Base-by-base conservation (phyloP, 2,113 vertebrate species). In the Melanostigma gelatinosum region DNA sequence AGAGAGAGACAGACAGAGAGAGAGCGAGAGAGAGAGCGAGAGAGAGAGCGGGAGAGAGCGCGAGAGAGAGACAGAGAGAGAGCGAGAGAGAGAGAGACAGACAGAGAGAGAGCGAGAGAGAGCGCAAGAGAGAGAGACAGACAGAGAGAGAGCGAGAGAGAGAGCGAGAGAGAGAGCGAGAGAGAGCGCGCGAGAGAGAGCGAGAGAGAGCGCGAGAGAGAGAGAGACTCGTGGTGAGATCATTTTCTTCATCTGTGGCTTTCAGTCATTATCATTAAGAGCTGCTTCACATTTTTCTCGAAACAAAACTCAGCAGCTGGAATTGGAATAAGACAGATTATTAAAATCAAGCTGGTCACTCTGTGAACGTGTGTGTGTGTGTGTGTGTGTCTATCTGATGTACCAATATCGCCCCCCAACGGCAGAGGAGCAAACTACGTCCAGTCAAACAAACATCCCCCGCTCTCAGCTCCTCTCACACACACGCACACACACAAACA, bases 351-450 rank as follows among this genome's bases (percentile, higher is more conserved):
- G 68, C n/a, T 10, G 34, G 34, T 34, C 34, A 5, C 34, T 34
- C 34, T 34, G 34, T 34, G 34, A 34, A 34, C 34, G 34, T 34
- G 44, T 52, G 10, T 42, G 74, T 29, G 38, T n/a, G 34, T 22
- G 36, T n/a, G 60, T 36, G 62, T 7, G 64, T 8, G 15, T 16
- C 6, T 50, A 61, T 83, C 38, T 69, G 68, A 70, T 88, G 89
- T 69, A 65, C 40, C 87, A 77, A 86, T 81, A 76, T 79, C 90
- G 91, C 93, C 93, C 91, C 82, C 92, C 79, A 84, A 80, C 80
- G 93, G 80, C 72, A 1, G 1, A 11, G 2, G 12, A 16, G 38
- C 1, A 4, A 79, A 88, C 65, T 10, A 8, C 79, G 50, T 4
- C 6, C 76, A 46, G 66, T 0, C 34, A 34, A 48, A 48, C 46